phyloP scores from a whole-genome alignment of 2,888 invertebrate species.

The Eucriotettix oculatus region DNA sequence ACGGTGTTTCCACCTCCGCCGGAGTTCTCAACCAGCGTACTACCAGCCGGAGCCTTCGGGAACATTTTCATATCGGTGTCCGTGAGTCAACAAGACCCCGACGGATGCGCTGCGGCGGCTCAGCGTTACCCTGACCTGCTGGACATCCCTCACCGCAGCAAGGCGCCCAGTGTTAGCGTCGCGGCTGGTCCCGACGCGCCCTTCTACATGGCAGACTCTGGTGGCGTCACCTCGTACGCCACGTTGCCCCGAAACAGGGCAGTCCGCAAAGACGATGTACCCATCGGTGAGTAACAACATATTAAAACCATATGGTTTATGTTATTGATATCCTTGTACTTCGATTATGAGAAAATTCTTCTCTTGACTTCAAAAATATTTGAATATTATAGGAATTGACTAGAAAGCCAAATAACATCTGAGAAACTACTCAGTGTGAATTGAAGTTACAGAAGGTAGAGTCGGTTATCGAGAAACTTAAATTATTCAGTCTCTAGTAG shows the following conservation, averaged over 20 bases:
- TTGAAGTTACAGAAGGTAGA: no score
- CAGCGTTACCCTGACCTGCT: slow-evolving; percentile 60
- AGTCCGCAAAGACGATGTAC: slow-evolving; percentile 9
- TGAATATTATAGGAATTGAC: no score
- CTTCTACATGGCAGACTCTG: slow-evolving; percentile 26
- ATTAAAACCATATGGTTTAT: no score
- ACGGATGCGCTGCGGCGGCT: slow-evolving; percentile 12
- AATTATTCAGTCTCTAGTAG: no score
- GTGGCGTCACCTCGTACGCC: slow-evolving; percentile 24
- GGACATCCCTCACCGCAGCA: slow-evolving; percentile 43
- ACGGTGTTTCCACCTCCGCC: slow-evolving; percentile 36
- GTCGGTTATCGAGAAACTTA: no score
- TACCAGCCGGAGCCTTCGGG: slow-evolving; percentile 41
- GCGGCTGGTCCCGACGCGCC: slow-evolving; percentile 20
- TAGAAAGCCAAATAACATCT: no score
- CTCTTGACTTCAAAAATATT: no score
- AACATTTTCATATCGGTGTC: slow-evolving; percentile 77
- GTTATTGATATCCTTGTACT: no score
- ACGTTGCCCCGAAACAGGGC: slow-evolving; percentile 29
- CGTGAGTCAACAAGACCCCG: slow-evolving; percentile 51
- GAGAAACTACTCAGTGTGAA: no score
- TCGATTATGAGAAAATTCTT: no score
- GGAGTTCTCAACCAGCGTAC: slow-evolving; percentile 37
- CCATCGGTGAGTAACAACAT: neutral
- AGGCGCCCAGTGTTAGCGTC: slow-evolving; percentile 26